Base-by-base conservation (phyloP, 1,140 invertebrate species). In the Brachionus plicatilis region DNA sequence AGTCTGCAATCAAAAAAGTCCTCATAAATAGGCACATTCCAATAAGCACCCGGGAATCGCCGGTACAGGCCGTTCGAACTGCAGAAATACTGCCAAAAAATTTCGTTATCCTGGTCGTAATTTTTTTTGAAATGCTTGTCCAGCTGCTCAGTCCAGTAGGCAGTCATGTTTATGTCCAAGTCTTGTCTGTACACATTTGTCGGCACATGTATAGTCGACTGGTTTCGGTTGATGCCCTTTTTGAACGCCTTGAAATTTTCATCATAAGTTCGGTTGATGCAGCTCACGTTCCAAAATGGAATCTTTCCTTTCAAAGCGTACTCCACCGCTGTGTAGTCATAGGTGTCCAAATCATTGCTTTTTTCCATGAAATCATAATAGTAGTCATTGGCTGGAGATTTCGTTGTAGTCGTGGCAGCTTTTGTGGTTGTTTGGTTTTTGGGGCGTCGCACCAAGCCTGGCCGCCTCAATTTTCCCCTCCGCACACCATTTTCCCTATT, bases 21-120 rank as follows among this genome's bases (percentile, higher is more conserved):
- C 27, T 79, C 56, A 41, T 70, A 43, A 27, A 70, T 41, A 37
- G 60, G 53, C 20, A 45, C 41, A 9, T 50, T 79, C 75, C 84
- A 79, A 9, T 50, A 68, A 9, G 53, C 47, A 53, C 84, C 84
- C 12, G 84, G 84, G n/a, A 8, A 85, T 12, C 37, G 4, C 9
- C 84, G 12, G 45, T 45, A 85, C 37, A 85, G 14, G 12, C 84
- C 84, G 11, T 53, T 85, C 20, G 72, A 60, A 37, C 72, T 66
- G 68, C 84, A 85, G 56, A 85, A 85, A 70, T 66, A 85, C 50
- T 85, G 84, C 84, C 84, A 85, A 33, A 68, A 56, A 53, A 80
- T 37, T 53, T 78, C 60, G 41, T 53, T 68, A 53, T 79, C 70
- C n/a, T 80, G 11, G 2, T 79, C 45, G 43, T 79, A 79, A 53